phyloP scores from a whole-genome alignment of 2,888 invertebrate species.

The Podotricha telesiphe region DNA sequence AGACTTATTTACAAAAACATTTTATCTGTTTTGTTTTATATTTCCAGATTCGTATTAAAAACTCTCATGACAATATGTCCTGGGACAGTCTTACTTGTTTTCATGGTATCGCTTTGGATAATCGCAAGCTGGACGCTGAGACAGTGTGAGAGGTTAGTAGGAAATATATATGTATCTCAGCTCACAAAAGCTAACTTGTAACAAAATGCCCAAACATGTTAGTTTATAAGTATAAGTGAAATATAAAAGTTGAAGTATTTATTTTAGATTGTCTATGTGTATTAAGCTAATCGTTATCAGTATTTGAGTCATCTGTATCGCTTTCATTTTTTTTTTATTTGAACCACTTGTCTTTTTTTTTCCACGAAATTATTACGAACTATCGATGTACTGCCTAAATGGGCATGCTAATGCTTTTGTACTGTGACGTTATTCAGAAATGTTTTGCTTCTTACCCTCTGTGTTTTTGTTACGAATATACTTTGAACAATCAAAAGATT shows the following conservation, averaged over 20 bases:
- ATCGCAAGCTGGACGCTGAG: conserved; percentile 99
- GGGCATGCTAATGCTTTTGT: conserved; percentile 79
- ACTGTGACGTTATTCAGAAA: conserved; percentile 74
- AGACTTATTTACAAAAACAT: not conserved
- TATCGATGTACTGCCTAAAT: conserved; percentile 70
- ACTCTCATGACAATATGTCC: conserved; percentile 99
- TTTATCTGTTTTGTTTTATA: not conserved
- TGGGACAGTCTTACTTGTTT: conserved; percentile 97
- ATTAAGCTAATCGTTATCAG: conserved; percentile 48
- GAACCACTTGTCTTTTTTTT: conserved; percentile 53
- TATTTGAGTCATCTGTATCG: conserved; percentile 58
- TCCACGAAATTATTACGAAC: conserved; percentile 53
- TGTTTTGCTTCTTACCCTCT: conserved; percentile 71
- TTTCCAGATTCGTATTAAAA: conserved; percentile 93
- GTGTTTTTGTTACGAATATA: conserved; percentile 66
- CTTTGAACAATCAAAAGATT: conserved; percentile 57
- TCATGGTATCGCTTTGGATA: conserved; percentile 99
- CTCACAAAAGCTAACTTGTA: conserved; percentile 27
- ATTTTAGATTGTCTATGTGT: conserved; percentile 47
- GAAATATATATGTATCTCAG: not conserved
- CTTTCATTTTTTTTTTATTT: conserved; percentile 60
- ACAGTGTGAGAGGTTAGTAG: conserved; percentile 97
- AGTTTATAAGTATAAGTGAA: conserved; percentile 18
- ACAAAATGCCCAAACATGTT: conserved; percentile 20
- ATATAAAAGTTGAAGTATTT: conserved; percentile 32